Evolutionary conservation across 1,140 invertebrate genomes (phyloP), one percentile per base, ranked within the genome.

Genomic region (Prorops nasuta): DNA sequence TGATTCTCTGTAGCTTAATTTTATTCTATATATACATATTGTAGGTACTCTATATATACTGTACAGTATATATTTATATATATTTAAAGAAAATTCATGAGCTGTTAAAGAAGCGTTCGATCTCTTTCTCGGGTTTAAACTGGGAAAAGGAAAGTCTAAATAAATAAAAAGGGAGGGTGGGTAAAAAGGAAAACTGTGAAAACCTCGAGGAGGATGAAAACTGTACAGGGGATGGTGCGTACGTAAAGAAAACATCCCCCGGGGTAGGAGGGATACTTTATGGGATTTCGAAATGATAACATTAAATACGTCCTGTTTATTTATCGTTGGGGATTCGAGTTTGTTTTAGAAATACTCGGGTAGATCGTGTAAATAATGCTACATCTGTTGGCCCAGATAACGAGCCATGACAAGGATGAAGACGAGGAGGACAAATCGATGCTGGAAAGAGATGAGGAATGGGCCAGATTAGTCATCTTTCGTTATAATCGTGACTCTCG

Each of bases 371-470:
- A 56, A 60, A 64, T 66, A 66, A 56, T 51, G 46, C 42, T 42
- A 47, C 44, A 50, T 58, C 54, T 63, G 52, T 60, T 64, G 63
- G 48, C 57, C 60, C 60, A 66, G 62, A 65, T 67, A 63, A 62
- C 49, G 56, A 54, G 45, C 38, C 43, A 34, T 28, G 39, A 56
- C 49, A 38, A 49, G 22, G 37, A 9, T 18, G n/a, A 14, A 1
- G 9, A 18, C 12, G 15, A 28, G 9, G 10, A 32, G 12, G 28
- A 34, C 18, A 42, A 14, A 42, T n/a, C 50, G 4, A 28, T 28
- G 10, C 10, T 10, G 24, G 20, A 8, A 36, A 21, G 38, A 7
- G 10, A 37, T 16, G 34, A 28, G 12, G 10, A 24, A 22, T 21
- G 18, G 43, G 37, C 31, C 21, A 51, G 43, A 61, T 64, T 59